Evolutionary conservation across 2,888 invertebrate genomes (phyloP), one percentile per base, ranked within the genome.

Genomic region (Eristalinus sepulchralis): DNA sequence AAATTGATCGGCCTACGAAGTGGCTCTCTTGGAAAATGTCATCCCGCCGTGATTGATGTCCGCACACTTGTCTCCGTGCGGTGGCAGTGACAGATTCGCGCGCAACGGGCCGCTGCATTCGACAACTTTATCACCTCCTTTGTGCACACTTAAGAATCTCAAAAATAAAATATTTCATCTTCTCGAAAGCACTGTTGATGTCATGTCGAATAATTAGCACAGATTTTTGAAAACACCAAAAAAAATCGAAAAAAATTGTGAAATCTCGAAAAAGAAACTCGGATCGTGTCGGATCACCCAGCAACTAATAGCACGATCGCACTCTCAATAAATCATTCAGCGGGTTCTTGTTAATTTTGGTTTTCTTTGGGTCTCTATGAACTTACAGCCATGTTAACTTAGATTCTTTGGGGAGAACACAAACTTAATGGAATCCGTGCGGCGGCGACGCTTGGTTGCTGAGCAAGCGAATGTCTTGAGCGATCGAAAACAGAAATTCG

Each of bases 401-500:
- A 33, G 13, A 47, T 47, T 53, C 63, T 75, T 70, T 67, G 53
- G 60, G 27, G 33, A 67, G 47, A 36, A 64, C 59, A 80, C 33
- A 75, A 68, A 78, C 9, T 68, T 73, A 68, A 68, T 70, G 55
- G 71, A 71, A 24, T 71, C 59, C 70, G 80, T 80, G 9, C 70
- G 62, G 59, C 53, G 55, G 62, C 63, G 63, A 63, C 62, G 60
- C 66, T 59, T 53, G 22, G 62, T 22, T 11, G 62, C 27, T 33
- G 39, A 60, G 64, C 62, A 66, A 72, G 67, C 22, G 70, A 67
- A 53, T 89, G 91, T 90, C 89, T 91, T 89, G 81, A 85, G 88
- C 90, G 90, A 89, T 88, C 90, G 90, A 90, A 90, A 89, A 89
- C 88, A 89, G 89, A 88, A 89, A 88, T 89, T 89, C 89, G 89